These are phyloP conservation scores for Gulo gulo DNA, from an alignment of 2,113 vertebrate genomes.

Conservation along the genomic window DNA sequence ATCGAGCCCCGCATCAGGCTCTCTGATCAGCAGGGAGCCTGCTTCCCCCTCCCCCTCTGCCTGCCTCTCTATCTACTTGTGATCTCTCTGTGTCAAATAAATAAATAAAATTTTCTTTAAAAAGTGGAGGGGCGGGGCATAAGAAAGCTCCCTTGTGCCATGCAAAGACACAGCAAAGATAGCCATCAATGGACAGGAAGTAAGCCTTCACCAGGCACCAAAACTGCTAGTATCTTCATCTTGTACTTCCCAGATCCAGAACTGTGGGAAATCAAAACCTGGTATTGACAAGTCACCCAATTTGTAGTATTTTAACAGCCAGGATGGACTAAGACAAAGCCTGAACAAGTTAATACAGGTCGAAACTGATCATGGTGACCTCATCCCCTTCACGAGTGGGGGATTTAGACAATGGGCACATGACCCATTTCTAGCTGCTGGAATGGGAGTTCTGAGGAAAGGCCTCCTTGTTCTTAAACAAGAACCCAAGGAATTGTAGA, in stretches of 20 bases:
- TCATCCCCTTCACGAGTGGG: neutral
- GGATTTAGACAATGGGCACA: neutral
- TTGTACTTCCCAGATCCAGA: neutral
- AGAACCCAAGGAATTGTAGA: neutral
- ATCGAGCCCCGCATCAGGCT: fast-evolving
- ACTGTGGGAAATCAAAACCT: neutral
- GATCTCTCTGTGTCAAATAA: too few relatives aligned
- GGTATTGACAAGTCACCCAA: neutral
- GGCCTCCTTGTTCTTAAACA: neutral
- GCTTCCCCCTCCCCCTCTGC: too few relatives aligned
- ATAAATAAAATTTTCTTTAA: too few relatives aligned
- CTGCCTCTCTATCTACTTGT: too few relatives aligned
- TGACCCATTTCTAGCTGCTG: neutral
- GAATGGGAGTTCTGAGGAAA: neutral
- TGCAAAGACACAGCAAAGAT: neutral
- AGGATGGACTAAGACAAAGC: neutral
- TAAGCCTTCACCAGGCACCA: neutral
- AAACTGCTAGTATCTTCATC: neutral
- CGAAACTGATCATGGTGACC: neutral
- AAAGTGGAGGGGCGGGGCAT: too few relatives aligned
- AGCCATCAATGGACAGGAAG: neutral
- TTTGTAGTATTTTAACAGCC: neutral
- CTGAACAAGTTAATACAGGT: neutral
- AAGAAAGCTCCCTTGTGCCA: neutral
- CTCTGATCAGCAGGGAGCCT: too few relatives aligned